Evolutionary conservation across 2,113 vertebrate species (phyloP), one percentile per base, ranked within the genome.

Genomic region (Spea multiplicata): DNA sequence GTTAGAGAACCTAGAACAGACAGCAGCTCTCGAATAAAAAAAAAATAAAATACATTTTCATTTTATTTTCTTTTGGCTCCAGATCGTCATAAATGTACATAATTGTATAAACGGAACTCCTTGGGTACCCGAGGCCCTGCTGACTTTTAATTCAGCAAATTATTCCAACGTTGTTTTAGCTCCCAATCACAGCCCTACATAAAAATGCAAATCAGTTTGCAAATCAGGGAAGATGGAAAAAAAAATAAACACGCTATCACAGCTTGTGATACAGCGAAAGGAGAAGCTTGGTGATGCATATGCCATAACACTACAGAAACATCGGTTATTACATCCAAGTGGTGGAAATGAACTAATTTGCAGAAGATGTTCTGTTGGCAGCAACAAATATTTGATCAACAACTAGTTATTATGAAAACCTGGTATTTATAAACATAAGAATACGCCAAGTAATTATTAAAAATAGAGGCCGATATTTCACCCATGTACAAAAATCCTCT

Each of bases 391-490:
- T 78, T 71, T 78, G 68, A 78, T 64, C 46, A 70, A 78, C 76
- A 78, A 12, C 53, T 48, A 71, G 67, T 71, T 78, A 64, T 78
- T 78, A 78, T 71, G 68, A 49, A 62, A 65, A 78, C 52, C 46
- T 71, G 67, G 50, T 16, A 47, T 12, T 53, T 12, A 57, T 16
- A 76, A 57, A 76, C 13, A 50, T n/a, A 59, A 71, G 46, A 47
- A 62, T 13, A 62, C 50, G 66, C 52, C 66, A 62, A 55, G 7
- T 44, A 44, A 64, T 52, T 4, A 64, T 6, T 10, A 67, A 67
- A 65, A 65, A 65, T 8, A 30, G 5, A 65, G 30, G 62, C 7
- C 4, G 9, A 14, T 30, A 65, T 44, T 65, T 17, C 10, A 12
- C 14, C 2, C 12, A 59, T 12, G 55, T 13, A 52, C 50, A 52